These are phyloP conservation scores for Chiridota heheva DNA, from an alignment of 35 echinoderm and acorn worm genomes.

Conservation along the genomic window DNA sequence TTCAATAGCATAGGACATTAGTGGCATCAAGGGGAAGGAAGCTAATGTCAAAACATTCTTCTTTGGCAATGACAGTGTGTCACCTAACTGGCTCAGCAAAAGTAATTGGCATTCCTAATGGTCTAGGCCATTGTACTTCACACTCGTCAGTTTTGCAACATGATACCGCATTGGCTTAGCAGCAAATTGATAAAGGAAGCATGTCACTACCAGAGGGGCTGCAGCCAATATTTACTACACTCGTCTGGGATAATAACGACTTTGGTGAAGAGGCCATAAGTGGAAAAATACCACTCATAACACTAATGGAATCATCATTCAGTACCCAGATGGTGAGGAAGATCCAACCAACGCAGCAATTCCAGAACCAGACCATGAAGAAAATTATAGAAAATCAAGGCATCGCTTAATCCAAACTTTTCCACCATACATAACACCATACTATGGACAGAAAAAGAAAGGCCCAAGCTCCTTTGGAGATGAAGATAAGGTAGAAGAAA, in stretches of 20 bases:
- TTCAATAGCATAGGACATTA: slow-evolving; percentile 10
- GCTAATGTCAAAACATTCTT: slow-evolving; percentile 6
- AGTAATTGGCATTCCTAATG: slow-evolving; percentile 46
- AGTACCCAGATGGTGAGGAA: neutral
- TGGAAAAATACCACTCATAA: slow-evolving; percentile 64
- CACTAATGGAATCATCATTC: slow-evolving; percentile 69
- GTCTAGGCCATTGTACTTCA: slow-evolving; percentile 47
- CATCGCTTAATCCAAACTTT: neutral
- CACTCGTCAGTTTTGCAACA: slow-evolving; percentile 18
- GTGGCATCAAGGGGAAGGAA: neutral
- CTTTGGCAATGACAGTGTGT: slow-evolving; percentile 8
- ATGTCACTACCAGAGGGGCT: neutral
- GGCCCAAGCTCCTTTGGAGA: neutral
- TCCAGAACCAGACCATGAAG: no score
- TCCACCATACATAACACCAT: neutral
- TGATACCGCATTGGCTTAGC: slow-evolving; percentile 59
- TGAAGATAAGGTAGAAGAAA: neutral
- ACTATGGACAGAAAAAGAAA: neutral
- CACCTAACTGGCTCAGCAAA: slow-evolving; percentile 67
- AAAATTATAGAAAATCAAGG: neutral
- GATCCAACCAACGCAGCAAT: neutral
- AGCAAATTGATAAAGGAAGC: slow-evolving; percentile 18
- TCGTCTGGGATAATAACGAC: slow-evolving; percentile 83
- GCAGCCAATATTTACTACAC: slow-evolving; percentile 18
- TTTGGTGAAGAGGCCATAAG: slow-evolving; percentile 72